A percentile compares a stretch with the other conserved stretches of the same genome.
Evolutionary conservation across 2,888 invertebrate genomes (phyloP).

Genomic region (Acanthosepion pharaonis): DNA sequence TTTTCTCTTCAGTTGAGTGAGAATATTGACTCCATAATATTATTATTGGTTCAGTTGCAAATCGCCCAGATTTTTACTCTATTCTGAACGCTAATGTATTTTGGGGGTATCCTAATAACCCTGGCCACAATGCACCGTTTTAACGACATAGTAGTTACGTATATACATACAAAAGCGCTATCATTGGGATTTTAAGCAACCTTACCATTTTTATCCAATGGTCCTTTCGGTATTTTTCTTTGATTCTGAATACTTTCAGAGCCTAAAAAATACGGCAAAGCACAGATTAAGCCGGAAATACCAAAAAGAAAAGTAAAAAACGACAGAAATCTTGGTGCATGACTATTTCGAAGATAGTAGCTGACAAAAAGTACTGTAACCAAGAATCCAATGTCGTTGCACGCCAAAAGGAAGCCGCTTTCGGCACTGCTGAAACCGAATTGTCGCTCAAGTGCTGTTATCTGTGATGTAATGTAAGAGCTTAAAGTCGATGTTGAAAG

Average conservation of each 20-base stretch:
- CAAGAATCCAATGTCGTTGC: constrained; percentile 69
- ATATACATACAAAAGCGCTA: no score
- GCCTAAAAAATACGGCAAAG: constrained; percentile 53
- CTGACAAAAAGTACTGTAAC: constrained; percentile 57
- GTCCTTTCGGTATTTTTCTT: neutral
- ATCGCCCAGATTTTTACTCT: no score
- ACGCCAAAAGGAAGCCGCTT: constrained; percentile 65
- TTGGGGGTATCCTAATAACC: no score
- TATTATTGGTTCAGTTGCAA: no score
- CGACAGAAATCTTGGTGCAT: constrained; percentile 61
- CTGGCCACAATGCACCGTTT: no score
- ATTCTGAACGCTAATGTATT: no score
- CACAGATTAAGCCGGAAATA: constrained; percentile 60
- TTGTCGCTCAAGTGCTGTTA: constrained; percentile 66
- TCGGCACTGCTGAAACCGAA: constrained; percentile 67
- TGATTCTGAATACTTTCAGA: no score
- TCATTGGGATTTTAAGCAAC: neutral
- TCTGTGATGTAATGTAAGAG: constrained; percentile 62
- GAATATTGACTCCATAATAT: no score
- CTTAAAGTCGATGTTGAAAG: constrained; percentile 57
- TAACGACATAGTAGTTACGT: no score
- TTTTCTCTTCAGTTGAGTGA: no score
- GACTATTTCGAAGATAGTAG: constrained; percentile 57
- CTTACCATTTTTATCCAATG: neutral
- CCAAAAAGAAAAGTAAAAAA: constrained; percentile 59